Evolutionary conservation across 1,140 invertebrate species (phyloP), one percentile per base, ranked within the genome.

Genomic region (Drosophila hydei): DNA sequence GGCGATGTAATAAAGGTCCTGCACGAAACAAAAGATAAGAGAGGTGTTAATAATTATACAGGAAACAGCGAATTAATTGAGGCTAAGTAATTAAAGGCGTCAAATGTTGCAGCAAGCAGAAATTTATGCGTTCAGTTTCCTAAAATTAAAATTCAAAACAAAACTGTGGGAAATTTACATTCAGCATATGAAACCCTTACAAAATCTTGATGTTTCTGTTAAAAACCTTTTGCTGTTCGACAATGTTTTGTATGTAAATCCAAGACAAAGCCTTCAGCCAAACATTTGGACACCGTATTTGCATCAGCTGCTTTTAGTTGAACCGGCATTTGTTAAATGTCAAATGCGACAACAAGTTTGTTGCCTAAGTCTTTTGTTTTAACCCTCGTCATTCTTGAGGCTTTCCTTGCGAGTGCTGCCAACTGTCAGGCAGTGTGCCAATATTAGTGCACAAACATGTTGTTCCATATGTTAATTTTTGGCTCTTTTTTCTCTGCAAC

Each of bases 1-100:
- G 67, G 93, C 91, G 25, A 91, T 88, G 60, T 92, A 92, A 65
- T 93, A 93, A 62, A 93, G 89, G 59, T 92, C 92, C 79, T 92
- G 89, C 18, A 93, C 76, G 27, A 47, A 38, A 6, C 14, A 38
- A n/a, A 40, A 27, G 3, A 63, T 42, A 36, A 23, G 7, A 72
- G 59, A 72, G 54, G 69, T 72, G 69, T 72, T 68, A 42, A 59
- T 45, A 50, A 61, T 72, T 51, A 60, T 58, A 55, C 51, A 62
- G 45, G 38, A 52, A 60, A 16, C 21, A 12, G 38, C n/a, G 25
- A 56, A 58, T 58, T 71, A 71, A 71, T 71, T 64, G 36, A 30
- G 27, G 40, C 3, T 12, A n/a, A 9, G 2, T 6, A 19, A 36
- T 4, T 14, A 36, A 54, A 19, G 48, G 23, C 16, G 25, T 16